Conservation (phyloP, 2,797 vertebrate genomes). For the Poeciliopsis infans region DNA sequence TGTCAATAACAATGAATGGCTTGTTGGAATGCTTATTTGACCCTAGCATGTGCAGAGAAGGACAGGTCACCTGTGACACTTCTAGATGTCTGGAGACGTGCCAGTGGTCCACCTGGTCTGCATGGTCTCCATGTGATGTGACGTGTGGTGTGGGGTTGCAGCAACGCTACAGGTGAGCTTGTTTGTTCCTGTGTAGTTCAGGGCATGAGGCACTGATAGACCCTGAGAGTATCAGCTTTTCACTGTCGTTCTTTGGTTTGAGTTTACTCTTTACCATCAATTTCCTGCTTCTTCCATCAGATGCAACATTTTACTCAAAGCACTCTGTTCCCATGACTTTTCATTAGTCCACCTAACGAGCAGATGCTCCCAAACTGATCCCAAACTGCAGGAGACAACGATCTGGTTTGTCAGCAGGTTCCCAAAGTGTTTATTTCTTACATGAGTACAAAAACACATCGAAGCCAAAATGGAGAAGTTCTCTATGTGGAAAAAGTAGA, state of each 20-base stretch:
- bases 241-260: background rate
- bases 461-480: background rate
- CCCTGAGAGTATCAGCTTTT: background rate
- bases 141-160: constrained; percentile 85
- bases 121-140: constrained; percentile 87
- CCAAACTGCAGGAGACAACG: background rate
- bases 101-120: constrained; percentile 89
- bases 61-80: constrained; percentile 78
- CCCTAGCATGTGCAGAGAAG: constrained; percentile 82
- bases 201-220: too few relatives aligned
- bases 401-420: background rate
- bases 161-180: constrained; percentile 85
- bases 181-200: background rate
- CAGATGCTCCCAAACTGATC: background rate
- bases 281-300: background rate
- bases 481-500: background rate
- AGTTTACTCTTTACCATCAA: background rate
- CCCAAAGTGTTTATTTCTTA: background rate
- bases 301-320: background rate
- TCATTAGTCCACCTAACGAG: background rate
- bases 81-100: constrained; percentile 78
- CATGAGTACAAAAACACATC: background rate
- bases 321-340: background rate
- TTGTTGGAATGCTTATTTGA: background rate
- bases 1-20: background rate